Percentiles rank a stretch among this genome's conserved stretches.
These are phyloP conservation scores for Acanthis flammea DNA, from an alignment of 2,797 vertebrate species.

Conservation along the genomic window DNA sequence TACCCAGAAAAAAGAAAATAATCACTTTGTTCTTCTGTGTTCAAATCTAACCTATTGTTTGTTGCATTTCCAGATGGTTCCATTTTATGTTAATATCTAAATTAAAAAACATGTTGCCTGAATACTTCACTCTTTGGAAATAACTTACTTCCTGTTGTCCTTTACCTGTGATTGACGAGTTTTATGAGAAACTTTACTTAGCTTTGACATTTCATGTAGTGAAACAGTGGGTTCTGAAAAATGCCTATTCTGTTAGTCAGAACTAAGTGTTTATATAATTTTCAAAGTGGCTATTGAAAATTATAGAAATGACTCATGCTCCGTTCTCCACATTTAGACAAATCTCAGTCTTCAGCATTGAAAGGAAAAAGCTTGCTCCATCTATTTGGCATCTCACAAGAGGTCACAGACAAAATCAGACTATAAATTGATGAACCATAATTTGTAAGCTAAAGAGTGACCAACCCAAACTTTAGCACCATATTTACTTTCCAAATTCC, in stretches of 20 bases:
- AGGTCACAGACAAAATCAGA: neutral
- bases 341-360: neutral
- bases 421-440: neutral
- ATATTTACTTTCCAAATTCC: neutral
- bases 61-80: neutral
- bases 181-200: neutral
- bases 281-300: neutral
- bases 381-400: neutral
- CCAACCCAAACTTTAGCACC: fast-evolving
- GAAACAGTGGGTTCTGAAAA: neutral
- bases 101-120: neutral
- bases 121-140: neutral
- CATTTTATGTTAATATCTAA: neutral
- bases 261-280: neutral
- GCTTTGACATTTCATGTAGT: neutral
- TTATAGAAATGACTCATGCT: neutral
- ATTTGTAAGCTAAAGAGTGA: neutral
- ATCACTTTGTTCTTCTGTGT: neutral
- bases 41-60: neutral
- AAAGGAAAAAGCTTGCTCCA: neutral
- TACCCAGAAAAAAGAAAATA: neutral
- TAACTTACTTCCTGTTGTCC: neutral
- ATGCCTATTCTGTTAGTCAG: neutral
- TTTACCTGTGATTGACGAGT: neutral
- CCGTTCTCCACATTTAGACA: neutral